Percentiles rank a stretch among this genome's conserved stretches.
These are phyloP conservation scores for Agelastica alni DNA, from an alignment of 2,888 invertebrate genomes.

Conservation along the genomic window DNA sequence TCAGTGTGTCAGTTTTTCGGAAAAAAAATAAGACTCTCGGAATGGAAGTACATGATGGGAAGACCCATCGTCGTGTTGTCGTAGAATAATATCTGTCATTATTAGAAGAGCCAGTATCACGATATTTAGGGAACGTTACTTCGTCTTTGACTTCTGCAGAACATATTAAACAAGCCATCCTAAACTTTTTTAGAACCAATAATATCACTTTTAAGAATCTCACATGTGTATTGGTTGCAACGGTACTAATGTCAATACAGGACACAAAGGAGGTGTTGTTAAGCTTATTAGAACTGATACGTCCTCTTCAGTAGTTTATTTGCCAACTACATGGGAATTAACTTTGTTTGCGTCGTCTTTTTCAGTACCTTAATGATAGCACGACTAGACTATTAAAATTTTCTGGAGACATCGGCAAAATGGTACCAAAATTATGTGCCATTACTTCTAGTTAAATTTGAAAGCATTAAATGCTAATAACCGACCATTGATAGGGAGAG, in stretches of 20 bases:
- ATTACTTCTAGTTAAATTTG: background rate
- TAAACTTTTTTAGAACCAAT: background rate
- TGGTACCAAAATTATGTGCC: background rate
- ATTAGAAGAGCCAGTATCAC: background rate
- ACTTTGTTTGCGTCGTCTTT: background rate
- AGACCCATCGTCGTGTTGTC: background rate
- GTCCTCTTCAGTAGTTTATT: background rate
- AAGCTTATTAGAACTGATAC: background rate
- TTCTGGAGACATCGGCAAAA: background rate
- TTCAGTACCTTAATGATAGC: background rate
- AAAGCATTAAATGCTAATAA: background rate
- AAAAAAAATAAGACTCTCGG: background rate
- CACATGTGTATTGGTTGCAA: background rate
- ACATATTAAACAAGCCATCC: background rate
- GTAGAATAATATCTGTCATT: background rate
- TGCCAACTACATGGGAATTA: background rate
- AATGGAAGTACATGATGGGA: background rate
- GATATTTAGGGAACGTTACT: background rate
- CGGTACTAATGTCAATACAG: background rate
- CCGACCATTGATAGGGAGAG: background rate
- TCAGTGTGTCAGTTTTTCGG: background rate
- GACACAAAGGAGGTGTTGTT: background rate
- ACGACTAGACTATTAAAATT: too few relatives aligned
- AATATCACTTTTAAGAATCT: too few relatives aligned
- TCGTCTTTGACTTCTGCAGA: background rate